These are phyloP conservation scores for Pseudochirops corinnae DNA, from an alignment of 2,797 vertebrate genomes.

Conservation along the genomic window DNA sequence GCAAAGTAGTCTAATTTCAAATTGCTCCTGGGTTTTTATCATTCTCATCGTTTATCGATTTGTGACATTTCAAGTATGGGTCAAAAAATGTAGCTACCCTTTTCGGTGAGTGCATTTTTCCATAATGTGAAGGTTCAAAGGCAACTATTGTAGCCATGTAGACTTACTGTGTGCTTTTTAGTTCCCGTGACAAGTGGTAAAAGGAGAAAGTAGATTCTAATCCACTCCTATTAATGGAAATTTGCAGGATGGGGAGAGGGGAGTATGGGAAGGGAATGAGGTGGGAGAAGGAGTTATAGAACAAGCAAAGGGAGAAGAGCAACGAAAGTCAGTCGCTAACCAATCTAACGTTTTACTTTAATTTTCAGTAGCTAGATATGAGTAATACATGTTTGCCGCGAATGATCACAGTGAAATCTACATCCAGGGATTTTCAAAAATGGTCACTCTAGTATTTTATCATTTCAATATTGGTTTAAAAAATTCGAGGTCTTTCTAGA, in stretches of 20 bases:
- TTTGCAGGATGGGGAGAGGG: too few species aligned
- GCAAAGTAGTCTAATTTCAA: neutral
- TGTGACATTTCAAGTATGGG: rapidly evolving
- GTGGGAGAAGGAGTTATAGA: neutral
- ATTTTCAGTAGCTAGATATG: neutral
- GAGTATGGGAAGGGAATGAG: neutral
- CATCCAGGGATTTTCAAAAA: neutral
- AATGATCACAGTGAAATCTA: neutral
- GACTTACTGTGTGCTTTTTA: neutral
- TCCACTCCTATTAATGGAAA: neutral
- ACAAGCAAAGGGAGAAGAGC: neutral
- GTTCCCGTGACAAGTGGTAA: neutral
- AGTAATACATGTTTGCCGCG: neutral
- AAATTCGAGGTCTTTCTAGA: neutral
- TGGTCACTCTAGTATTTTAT: neutral
- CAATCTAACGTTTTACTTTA: neutral
- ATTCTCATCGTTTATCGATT: conserved; percentile 6
- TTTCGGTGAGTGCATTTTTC: neutral
- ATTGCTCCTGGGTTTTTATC: neutral
- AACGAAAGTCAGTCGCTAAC: neutral
- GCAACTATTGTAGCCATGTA: neutral
- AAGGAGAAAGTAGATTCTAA: neutral
- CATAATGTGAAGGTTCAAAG: neutral
- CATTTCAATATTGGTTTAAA: neutral
- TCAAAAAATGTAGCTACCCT: neutral